phyloP scores from a whole-genome alignment of 2,113 vertebrate species.

The Rattus norvegicus region GRCr8 NC_086020.1:116023001-116023500 shows the following conservation, averaged over 20 bases:
- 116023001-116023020: neutral
- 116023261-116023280: neutral
- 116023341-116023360: neutral
- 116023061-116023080: neutral
- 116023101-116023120: neutral
- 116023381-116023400: neutral
- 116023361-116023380: neutral
- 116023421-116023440: neutral
- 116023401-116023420: neutral
- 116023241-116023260: neutral
- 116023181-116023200: neutral
- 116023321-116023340: neutral
- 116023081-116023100: neutral
- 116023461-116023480: neutral
- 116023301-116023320: neutral
- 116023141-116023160: slow-evolving; percentile 10
- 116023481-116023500: neutral
- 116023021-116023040: neutral
- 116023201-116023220: neutral
- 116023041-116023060: neutral
- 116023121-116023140: neutral
- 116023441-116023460: neutral
- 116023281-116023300: neutral
- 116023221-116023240: neutral
- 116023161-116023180: neutral